Evolutionary conservation across 2,797 vertebrate genomes (phyloP).

Genomic region (Chelonia mydas): DNA sequence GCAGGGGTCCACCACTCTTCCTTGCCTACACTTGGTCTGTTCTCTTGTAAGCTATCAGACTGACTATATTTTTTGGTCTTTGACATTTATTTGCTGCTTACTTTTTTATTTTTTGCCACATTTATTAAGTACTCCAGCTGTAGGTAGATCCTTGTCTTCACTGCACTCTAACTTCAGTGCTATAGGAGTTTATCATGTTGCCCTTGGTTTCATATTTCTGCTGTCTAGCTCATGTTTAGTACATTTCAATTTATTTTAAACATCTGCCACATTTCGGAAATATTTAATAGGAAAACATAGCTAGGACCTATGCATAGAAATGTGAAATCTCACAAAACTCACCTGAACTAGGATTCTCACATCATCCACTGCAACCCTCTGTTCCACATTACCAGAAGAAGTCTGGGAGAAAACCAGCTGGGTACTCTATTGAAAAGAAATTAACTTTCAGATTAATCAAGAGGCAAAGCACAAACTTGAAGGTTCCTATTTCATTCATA

Average conservation of each 20-base stretch:
- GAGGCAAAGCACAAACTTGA: background rate
- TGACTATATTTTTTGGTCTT: background rate
- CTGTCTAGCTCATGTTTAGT: background rate
- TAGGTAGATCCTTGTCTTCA: background rate
- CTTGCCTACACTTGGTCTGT: background rate
- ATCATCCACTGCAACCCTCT: background rate
- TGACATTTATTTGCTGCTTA: background rate
- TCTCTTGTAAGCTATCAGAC: background rate
- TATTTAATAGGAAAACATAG: background rate
- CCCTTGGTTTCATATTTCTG: background rate
- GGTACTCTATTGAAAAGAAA: background rate
- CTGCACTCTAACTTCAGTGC: background rate
- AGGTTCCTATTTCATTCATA: background rate
- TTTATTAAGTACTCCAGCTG: background rate
- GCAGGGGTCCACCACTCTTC: background rate
- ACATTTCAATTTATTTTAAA: background rate
- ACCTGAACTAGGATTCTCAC: background rate
- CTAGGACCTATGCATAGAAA: background rate
- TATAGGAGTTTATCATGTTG: background rate
- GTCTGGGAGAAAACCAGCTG: background rate
- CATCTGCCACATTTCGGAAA: background rate
- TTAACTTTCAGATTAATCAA: background rate
- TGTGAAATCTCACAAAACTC: background rate
- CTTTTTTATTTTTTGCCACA: background rate
- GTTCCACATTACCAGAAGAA: background rate